Percentiles rank a stretch among this genome's conserved stretches.
Evolutionary conservation across 2,113 vertebrate genomes (phyloP).

Genomic region (Nerophis lumbriciformis): DNA sequence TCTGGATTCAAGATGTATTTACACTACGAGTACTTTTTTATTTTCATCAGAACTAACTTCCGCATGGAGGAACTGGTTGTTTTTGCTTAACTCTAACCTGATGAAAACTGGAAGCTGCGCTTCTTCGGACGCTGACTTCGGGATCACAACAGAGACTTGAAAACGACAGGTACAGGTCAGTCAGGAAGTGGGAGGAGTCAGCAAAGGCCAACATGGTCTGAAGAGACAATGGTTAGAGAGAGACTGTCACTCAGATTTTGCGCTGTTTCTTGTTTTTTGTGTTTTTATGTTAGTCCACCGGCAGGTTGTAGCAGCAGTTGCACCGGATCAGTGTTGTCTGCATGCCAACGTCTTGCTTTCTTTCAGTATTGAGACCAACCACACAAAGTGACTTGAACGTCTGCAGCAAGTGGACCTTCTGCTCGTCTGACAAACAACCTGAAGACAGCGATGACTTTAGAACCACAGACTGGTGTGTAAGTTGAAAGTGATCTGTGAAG

Average conservation of each 20-base stretch:
- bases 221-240: not conserved
- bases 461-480: too few relatives aligned
- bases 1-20: too few relatives aligned
- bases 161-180: conserved; percentile 88
- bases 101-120: conserved; percentile 86
- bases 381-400: conserved; percentile 88
- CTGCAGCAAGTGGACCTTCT: conserved; percentile 85
- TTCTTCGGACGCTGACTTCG: conserved; percentile 83
- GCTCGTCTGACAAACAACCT: conserved; percentile 74
- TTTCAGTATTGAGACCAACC: conserved; percentile 83
- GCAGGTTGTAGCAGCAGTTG: conserved; percentile 94
- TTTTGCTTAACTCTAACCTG: conserved; percentile 73
- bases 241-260: not conserved
- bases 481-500: too few relatives aligned
- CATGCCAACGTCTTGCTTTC: conserved; percentile 77
- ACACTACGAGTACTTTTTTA: too few relatives aligned
- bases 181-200: conserved; percentile 84
- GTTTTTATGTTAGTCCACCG: conserved; percentile 59
- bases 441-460: not conserved
- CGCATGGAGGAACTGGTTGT: too few relatives aligned
- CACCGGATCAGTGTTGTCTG: conserved; percentile 83
- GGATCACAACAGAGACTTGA: conserved; percentile 91
- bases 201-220: conserved; percentile 91
- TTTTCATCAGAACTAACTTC: too few relatives aligned
- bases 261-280: not conserved